phyloP scores from a whole-genome alignment of 2,113 vertebrate genomes.

The Varanus salvator region DNA sequence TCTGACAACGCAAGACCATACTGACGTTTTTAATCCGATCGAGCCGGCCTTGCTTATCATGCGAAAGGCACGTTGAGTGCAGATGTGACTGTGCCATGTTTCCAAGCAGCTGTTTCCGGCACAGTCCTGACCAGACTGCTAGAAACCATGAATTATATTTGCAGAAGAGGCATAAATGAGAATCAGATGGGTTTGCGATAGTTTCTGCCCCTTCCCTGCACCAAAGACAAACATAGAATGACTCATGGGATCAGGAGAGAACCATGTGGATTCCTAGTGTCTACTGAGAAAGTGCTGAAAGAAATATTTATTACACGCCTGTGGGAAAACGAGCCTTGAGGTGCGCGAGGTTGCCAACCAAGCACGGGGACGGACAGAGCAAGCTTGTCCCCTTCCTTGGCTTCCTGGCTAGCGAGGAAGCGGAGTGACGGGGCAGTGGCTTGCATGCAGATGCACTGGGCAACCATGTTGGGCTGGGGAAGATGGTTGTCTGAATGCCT shows the following conservation, averaged over 20 bases:
- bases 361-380: background rate
- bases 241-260: constrained; percentile 26
- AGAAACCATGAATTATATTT: constrained; percentile 56
- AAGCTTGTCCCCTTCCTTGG: no score
- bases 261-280: constrained; percentile 47
- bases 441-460: no score
- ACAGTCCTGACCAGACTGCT: background rate
- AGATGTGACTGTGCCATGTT: background rate
- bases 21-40: background rate
- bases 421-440: no score
- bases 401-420: no score
- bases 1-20: background rate
- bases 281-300: constrained; percentile 43
- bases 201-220: background rate
- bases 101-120: background rate
- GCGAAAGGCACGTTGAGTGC: background rate
- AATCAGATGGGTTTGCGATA: constrained; percentile 41
- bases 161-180: constrained; percentile 53
- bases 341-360: background rate
- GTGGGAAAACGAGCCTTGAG: constrained; percentile 45
- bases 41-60: background rate
- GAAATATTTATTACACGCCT: constrained; percentile 13
- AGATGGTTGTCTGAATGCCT: no score
- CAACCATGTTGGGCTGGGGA: no score
- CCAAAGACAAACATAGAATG: constrained; percentile 28